phyloP scores from a whole-genome alignment of 2,797 vertebrate genomes.

The Rhinogobio ventralis region DNA sequence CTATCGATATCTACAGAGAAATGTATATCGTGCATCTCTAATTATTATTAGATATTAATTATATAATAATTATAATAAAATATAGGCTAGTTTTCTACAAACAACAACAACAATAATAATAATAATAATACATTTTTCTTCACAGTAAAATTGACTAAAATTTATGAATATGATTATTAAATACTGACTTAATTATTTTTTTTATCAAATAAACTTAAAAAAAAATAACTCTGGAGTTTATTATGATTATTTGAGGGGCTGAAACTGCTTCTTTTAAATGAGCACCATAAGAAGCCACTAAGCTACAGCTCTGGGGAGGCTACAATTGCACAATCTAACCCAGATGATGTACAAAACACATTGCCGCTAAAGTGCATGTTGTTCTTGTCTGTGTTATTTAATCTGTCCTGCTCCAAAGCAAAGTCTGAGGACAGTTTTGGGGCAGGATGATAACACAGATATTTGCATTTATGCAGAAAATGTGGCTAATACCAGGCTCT shows the following conservation, averaged over 20 bases:
- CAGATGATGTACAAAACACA: conserved; percentile 8
- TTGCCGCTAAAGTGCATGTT: not conserved
- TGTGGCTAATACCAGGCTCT: conserved; percentile 61
- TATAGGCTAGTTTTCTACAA: too few species aligned
- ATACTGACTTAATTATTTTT: not conserved
- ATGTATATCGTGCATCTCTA: too few species aligned
- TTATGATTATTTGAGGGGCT: not conserved
- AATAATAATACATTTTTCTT: too few species aligned
- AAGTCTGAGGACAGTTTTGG: conserved; percentile 23
- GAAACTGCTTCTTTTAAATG: not conserved
- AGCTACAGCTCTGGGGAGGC: not conserved
- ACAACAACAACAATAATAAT: not conserved
- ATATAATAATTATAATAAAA: too few species aligned
- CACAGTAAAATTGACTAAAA: not conserved
- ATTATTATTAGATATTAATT: too few species aligned
- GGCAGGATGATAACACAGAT: conserved; percentile 16
- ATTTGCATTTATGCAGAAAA: conserved; percentile 34
- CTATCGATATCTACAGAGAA: too few species aligned
- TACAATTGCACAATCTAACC: not conserved
- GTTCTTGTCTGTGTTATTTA: not conserved
- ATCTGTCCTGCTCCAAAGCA: not conserved
- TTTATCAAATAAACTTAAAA: not conserved
- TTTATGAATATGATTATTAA: not conserved
- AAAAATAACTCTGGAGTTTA: not conserved
- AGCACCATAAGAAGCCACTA: not conserved